phyloP scores from a whole-genome alignment of 2,113 vertebrate genomes.

The Passer montanus region DNA sequence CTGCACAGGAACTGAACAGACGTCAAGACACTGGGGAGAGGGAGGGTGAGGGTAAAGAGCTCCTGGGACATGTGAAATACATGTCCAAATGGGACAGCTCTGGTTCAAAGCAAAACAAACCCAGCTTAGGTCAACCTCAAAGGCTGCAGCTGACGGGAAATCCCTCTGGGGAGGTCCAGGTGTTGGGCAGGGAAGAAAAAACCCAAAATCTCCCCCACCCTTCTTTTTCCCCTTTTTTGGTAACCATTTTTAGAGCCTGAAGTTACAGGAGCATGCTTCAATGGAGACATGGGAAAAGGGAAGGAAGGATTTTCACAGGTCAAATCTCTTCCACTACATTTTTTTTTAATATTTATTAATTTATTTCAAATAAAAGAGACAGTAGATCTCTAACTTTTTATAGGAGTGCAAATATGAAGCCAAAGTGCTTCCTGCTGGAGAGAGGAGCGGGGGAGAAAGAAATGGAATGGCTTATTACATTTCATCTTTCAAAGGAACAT shows the following conservation, averaged over 20 bases:
- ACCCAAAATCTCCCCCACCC: background rate
- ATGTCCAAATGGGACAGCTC: background rate
- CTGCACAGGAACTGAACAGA: background rate
- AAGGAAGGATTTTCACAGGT: background rate
- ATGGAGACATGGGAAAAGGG: background rate
- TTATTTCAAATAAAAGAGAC: background rate
- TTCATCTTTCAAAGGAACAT: conserved; percentile 57
- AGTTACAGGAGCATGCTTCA: background rate
- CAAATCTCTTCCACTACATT: background rate
- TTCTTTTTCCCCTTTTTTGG: background rate
- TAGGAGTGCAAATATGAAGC: background rate
- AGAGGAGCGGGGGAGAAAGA: background rate
- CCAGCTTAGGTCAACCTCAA: conserved; percentile 13
- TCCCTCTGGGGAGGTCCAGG: conserved; percentile 54
- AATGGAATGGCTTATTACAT: conserved; percentile 31
- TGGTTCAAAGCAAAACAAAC: conserved; percentile 31
- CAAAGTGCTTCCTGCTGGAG: background rate
- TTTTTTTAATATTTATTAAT: background rate
- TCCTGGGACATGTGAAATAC: background rate
- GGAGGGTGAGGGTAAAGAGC: background rate
- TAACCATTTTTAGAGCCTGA: background rate
- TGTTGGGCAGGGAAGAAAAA: background rate
- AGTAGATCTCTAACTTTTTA: background rate
- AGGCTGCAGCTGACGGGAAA: conserved; percentile 38
- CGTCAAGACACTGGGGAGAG: background rate